A percentile compares a stretch with the other conserved stretches of the same genome.
phyloP scores from a whole-genome alignment of 2,113 vertebrate species.

The Ameiurus melas region DNA sequence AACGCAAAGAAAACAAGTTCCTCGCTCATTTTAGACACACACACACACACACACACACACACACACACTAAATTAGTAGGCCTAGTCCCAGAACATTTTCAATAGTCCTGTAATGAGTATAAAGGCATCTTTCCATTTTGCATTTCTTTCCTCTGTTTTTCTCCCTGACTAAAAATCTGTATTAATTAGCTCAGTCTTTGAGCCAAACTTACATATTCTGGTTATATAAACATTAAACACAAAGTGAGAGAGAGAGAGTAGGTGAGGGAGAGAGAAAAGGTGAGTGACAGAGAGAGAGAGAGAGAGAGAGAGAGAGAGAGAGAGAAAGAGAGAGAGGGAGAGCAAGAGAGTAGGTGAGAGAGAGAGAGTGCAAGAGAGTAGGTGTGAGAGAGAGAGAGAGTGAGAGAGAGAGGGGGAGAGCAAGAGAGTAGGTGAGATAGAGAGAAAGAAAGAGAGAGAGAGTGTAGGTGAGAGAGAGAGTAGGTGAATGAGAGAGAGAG shows the following conservation, averaged over 20 bases:
- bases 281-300: background rate
- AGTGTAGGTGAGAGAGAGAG: too few species aligned
- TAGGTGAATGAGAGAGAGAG: too few species aligned
- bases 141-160: constrained; percentile 64
- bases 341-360: background rate
- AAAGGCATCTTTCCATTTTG: constrained; percentile 57
- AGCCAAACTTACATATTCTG: background rate
- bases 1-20: constrained; percentile 18
- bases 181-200: background rate
- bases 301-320: background rate
- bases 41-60: background rate
- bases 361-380: background rate
- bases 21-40: constrained; percentile 8
- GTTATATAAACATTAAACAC: background rate
- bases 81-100: constrained; percentile 78
- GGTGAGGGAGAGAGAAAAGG: background rate
- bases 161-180: background rate
- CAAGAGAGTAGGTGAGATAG: too few species aligned
- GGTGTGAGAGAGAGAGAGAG: background rate
- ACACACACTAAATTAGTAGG: constrained; percentile 73
- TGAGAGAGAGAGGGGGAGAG: background rate
- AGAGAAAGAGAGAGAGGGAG: background rate
- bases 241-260: background rate
- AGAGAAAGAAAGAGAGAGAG: too few species aligned
- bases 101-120: constrained; percentile 41